Base-by-base conservation (phyloP, 2,888 invertebrate genomes). In the Plebejus melissa region DNA sequence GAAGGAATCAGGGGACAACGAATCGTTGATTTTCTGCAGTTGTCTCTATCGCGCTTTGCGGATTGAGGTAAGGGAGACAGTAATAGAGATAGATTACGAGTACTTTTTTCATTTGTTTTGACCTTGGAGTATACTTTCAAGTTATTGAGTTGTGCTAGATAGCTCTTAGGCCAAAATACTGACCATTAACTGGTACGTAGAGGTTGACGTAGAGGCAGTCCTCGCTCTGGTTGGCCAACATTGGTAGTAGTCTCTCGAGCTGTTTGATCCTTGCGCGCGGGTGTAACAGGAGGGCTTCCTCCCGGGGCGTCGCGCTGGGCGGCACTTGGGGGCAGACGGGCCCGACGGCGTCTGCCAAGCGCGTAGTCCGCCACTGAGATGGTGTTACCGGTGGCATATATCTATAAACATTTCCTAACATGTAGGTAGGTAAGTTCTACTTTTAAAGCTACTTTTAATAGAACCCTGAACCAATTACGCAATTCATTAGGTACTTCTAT, bases 131-230 rank as follows among this genome's bases (percentile, higher is more conserved):
- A 22, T 22, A 22, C 22, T 22, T 22, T 22, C 22, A 22, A 22
- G 22, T 22, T 22, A 22, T 22, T 22, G 22, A 22, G 22, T 22
- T 22, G 22, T 22, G 22, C 22, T 22, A 22, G 22, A 22, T 22
- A 22, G 22, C 22, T 22, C 22, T 22, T 22, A 22, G n/a, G 3
- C 16, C 1, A 60, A 60, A 60, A 32, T 22, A 74, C 80, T 77
- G 75, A 91, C 91, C 91, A 80, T 85, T 95, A 83, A 97, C 95
- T 79, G 99, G 99, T 80, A 98, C 98, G 94, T 98, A 99, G 82
- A 99, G 95, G 94, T 99, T 99, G 87, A 99, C 96, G 90, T 98
- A 98, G 83, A 99, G 96, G 89, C 99, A 99, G 94, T 99, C 99
- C 94, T 99, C 99, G 89, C 97, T 98, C 94, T 99, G 98, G 88